Evolutionary conservation across 2,888 invertebrate species (phyloP).

Genomic region (Sipha maydis): DNA sequence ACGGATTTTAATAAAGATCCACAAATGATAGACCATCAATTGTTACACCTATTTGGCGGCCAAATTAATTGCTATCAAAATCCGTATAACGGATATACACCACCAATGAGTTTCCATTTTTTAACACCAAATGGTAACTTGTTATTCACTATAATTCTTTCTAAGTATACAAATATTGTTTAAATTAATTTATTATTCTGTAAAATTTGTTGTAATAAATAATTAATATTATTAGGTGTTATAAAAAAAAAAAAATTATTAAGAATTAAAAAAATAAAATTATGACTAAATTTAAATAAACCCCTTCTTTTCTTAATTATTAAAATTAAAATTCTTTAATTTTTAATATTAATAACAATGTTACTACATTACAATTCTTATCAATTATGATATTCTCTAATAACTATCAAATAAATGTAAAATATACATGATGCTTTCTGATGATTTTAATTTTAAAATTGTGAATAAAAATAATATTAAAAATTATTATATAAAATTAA

Average conservation of each 20-base stretch:
- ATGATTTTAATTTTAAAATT: too few species aligned
- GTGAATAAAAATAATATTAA: too few species aligned
- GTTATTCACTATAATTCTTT: conserved; percentile 47
- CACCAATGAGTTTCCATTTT: conserved; percentile 56
- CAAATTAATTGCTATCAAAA: conserved; percentile 60
- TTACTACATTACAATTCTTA: not conserved
- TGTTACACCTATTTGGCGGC: conserved; percentile 55
- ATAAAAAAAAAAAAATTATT: not conserved
- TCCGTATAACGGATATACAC: conserved; percentile 57
- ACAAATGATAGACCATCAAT: conserved; percentile 54
- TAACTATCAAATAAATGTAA: too few species aligned
- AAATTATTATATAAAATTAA: too few species aligned
- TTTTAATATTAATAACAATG: not conserved
- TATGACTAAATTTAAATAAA: not conserved
- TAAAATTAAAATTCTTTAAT: not conserved
- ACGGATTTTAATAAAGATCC: conserved; percentile 54
- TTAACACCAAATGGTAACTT: conserved; percentile 62
- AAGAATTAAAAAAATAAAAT: too few species aligned
- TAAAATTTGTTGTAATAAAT: not conserved
- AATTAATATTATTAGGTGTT: not conserved
- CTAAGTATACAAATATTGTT: conserved; percentile 35
- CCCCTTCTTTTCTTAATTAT: not conserved
- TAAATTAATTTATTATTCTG: conserved; percentile 21
- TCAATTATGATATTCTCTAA: too few species aligned
- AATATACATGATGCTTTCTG: too few species aligned